phyloP scores from a whole-genome alignment of 2,888 invertebrate genomes.

The Ectemnius lituratus region DNA sequence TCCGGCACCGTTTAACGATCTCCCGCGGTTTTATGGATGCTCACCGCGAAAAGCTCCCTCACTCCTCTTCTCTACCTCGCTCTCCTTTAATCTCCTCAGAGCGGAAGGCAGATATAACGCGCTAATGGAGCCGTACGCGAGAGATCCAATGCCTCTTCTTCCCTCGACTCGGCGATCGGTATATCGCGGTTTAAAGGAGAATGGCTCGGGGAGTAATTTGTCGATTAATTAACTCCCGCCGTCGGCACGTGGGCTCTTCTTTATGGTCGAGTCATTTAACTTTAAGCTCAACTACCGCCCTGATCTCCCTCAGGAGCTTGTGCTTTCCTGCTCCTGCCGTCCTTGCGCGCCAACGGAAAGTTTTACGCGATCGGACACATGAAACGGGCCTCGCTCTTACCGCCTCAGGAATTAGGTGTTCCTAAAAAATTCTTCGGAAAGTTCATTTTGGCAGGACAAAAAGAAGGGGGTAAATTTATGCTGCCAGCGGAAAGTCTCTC shows the following conservation, averaged over 20 bases:
- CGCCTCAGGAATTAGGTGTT: slow-evolving; percentile 3
- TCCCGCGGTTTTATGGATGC: not conserved
- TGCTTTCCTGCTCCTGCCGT: not conserved
- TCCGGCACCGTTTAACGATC: not conserved
- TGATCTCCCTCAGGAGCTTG: not conserved
- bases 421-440: not conserved
- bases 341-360: not conserved
- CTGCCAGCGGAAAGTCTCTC: not conserved
- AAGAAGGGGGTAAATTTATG: not conserved
- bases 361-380: slow-evolving; percentile 2
- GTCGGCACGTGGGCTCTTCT: slow-evolving; percentile 22
- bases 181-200: slow-evolving; percentile 28
- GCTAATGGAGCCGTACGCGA: not conserved
- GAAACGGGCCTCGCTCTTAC: not conserved
- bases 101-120: no score
- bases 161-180: not conserved
- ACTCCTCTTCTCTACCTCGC: not conserved
- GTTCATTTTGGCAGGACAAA: slow-evolving; percentile 1
- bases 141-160: not conserved
- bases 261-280: slow-evolving; percentile 34
- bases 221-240: slow-evolving; percentile 43
- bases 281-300: slow-evolving; percentile 12
- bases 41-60: not conserved
- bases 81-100: slow-evolving; percentile 2
- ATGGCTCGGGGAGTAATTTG: slow-evolving; percentile 27